Evolutionary conservation across 2,888 invertebrate species (phyloP).

Genomic region (Laspeyria flexula): DNA sequence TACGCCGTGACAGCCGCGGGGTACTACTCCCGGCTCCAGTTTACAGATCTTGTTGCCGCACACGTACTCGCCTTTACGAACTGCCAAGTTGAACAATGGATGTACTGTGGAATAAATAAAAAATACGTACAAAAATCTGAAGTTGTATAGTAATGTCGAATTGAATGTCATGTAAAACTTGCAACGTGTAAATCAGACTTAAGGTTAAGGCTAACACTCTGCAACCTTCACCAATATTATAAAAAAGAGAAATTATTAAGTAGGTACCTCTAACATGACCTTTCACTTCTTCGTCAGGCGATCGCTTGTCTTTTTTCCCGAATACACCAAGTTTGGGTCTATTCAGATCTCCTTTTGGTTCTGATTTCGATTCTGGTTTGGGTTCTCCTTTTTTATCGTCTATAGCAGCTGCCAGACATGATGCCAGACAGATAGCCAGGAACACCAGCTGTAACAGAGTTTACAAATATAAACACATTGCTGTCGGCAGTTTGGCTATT

Average conservation of each 20-base stretch:
- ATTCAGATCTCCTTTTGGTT: too few species aligned
- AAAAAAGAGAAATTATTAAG: not conserved
- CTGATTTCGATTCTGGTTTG: too few species aligned
- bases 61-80: conserved; percentile 64
- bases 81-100: conserved; percentile 4
- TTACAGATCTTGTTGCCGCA: conserved; percentile 63
- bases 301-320: conserved; percentile 19
- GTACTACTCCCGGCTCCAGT: conserved; percentile 58
- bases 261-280: conserved; percentile 4
- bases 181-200: too few species aligned
- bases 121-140: not conserved
- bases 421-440: conserved; percentile 11
- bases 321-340: conserved; percentile 32
- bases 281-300: conserved; percentile 3
- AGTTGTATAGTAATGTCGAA: too few species aligned
- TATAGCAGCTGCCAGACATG: conserved; percentile 33
- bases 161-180: too few species aligned
- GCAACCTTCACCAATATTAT: too few species aligned
- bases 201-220: too few species aligned
- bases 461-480: not conserved
- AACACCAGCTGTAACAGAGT: conserved; percentile 25
- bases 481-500: too few species aligned
- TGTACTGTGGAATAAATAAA: conserved; percentile 7
- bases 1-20: conserved; percentile 57
- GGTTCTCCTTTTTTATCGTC: conserved; percentile 21